Base-by-base conservation (phyloP, 1,140 invertebrate species). In the Telenomus remus region DNA sequence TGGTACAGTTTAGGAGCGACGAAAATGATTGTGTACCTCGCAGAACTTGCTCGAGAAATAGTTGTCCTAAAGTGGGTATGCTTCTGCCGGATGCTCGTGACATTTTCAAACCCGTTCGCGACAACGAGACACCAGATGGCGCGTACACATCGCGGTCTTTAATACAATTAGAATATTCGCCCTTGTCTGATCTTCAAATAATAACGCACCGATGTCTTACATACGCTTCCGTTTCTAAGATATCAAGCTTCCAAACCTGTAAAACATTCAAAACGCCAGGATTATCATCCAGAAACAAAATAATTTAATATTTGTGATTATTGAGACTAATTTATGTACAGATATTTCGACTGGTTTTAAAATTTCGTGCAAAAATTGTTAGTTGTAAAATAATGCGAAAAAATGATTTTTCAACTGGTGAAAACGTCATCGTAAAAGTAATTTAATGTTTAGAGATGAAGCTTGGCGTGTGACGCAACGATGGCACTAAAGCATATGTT, bases 11-110 rank as follows among this genome's bases (percentile, higher is more conserved):
- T 85, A 82, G 82, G 72, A 84, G 80, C 83, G 79, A 83, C 78
- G 81, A 84, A 84, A 85, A 81, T 81, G 82, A 82, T 87, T 87
- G 83, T 86, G 81, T 85, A 84, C 82, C 83, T 85, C 81, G 79
- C 82, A 87, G 85, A 87, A 85, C 85, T 85, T 68, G 59, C 54
- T 53, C 49, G 68, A 10, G 37, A 64, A 78, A 68, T 60, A 76
- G 51, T 73, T 79, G 72, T 73, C 77, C 68, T 16, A 49, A 11
- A 14, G 47, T 6, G 12, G 14, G 16, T 14, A 8, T 27, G 3
- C 48, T 43, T 42, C 12, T 48, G 33, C 2, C 14, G 2, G 13
- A 13, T 35, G 5, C 14, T 10, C 35, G 35, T 42, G 64, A 73
- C 73, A 79, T 72, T 78, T 74, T 46, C 68, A 78, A 75, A 61